Evolutionary conservation across 2,888 invertebrate species (phyloP).

Genomic region (Ochropacha duplaris): DNA sequence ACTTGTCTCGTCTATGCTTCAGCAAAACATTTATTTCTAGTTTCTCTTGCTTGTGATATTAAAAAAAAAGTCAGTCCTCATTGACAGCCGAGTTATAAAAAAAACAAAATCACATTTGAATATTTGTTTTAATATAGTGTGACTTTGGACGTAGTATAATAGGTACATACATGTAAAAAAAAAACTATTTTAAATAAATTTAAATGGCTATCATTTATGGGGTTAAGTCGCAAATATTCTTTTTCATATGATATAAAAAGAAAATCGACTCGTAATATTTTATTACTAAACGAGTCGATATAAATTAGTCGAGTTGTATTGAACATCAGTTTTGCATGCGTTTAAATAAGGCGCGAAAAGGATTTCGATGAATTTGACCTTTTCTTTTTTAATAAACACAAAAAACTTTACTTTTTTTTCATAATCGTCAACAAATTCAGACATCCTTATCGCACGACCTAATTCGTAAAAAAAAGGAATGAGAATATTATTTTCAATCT

Average conservation of each 20-base stretch:
- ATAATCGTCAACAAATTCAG: background rate
- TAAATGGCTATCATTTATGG: background rate
- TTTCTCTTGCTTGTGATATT: conserved; percentile 31
- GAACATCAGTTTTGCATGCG: conserved; percentile 1
- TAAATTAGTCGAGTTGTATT: background rate
- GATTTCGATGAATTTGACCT: background rate
- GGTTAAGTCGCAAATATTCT: background rate
- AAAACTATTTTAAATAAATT: background rate
- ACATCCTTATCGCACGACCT: background rate
- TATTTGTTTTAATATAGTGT: conserved; percentile 76
- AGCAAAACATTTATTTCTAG: conserved; percentile 12
- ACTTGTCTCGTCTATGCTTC: conserved; percentile 33
- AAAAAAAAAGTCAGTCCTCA: conserved; percentile 58
- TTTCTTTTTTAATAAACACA: background rate
- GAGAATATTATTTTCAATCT: background rate
- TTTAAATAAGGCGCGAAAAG: background rate
- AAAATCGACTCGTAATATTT: background rate
- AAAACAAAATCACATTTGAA: conserved; percentile 66
- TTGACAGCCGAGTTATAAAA: conserved; percentile 7
- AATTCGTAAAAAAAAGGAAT: background rate
- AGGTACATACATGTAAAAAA: conserved; percentile 11
- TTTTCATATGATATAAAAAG: background rate
- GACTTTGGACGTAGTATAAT: conserved; percentile 51
- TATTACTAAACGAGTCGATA: background rate
- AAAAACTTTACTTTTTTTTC: background rate